Conservation (phyloP, 2,888 invertebrate species). For the Zelleria hepariella region DNA sequence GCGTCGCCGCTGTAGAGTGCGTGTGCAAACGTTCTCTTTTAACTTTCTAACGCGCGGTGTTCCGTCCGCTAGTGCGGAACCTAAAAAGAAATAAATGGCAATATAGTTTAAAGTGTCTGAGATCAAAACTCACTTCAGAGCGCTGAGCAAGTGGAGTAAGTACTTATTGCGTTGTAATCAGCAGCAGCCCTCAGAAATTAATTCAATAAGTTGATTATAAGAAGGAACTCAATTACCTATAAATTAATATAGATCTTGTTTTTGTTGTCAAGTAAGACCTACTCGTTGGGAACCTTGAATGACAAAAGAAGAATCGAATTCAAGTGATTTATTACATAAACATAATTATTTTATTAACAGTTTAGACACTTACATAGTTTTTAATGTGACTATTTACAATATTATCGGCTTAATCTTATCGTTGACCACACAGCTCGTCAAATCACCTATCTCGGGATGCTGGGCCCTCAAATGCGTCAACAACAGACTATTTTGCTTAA, state of each 20-base stretch:
- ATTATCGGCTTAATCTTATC: slow-evolving; percentile 4
- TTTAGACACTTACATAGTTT: neutral
- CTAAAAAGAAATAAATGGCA: slow-evolving; percentile 45
- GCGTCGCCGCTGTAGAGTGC: slow-evolving; percentile 57
- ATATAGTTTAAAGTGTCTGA: too few species aligned
- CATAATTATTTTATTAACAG: neutral
- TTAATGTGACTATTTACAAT: neutral
- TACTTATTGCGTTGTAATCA: too few species aligned
- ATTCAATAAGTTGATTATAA: too few species aligned
- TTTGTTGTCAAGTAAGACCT: neutral
- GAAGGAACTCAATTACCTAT: too few species aligned
- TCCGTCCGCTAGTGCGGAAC: slow-evolving; percentile 38
- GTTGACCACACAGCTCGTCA: slow-evolving; percentile 20
- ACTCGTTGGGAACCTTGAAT: neutral
- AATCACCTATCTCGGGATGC: slow-evolving; percentile 30
- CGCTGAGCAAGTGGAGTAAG: too few species aligned
- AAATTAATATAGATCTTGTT: too few species aligned
- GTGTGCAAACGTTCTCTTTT: slow-evolving; percentile 54
- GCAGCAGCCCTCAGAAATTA: too few species aligned
- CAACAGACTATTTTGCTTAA: slow-evolving; percentile 32
- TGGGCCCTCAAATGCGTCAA: slow-evolving; percentile 30
- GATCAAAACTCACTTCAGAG: too few species aligned
- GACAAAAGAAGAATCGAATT: neutral
- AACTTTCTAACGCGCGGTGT: slow-evolving; percentile 40
- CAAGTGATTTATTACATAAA: neutral